Percentiles rank a stretch among this genome's conserved stretches.
Evolutionary conservation across 1,140 invertebrate genomes (phyloP).

Genomic region (Drosophila lowei): DNA sequence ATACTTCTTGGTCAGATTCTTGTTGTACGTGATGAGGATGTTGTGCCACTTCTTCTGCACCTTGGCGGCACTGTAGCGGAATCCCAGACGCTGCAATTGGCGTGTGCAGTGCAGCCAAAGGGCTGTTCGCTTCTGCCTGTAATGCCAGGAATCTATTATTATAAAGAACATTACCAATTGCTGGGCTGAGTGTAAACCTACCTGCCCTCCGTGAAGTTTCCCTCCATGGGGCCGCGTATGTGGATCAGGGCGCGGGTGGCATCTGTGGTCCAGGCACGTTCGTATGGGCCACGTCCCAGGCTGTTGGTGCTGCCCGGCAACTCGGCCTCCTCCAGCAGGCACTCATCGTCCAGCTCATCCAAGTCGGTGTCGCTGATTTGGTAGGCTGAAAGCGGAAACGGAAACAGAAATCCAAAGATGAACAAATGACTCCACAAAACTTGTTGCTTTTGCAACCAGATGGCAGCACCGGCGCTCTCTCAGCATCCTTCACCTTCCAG

Average conservation of each 20-base stretch:
- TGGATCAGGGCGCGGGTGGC: constrained; percentile 81
- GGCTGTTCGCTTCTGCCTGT: constrained; percentile 71
- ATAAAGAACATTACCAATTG: background rate
- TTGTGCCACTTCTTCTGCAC: constrained; percentile 83
- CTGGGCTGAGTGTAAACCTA: background rate
- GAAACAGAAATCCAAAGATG: constrained; percentile 1
- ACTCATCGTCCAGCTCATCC: constrained; percentile 76
- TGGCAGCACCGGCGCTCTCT: constrained; percentile 30
- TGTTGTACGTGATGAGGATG: constrained; percentile 81
- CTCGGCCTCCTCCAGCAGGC: constrained; percentile 63
- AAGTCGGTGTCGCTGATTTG: constrained; percentile 81
- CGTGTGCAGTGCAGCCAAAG: constrained; percentile 79
- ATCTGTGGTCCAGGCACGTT: constrained; percentile 81
- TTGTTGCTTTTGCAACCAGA: constrained; percentile 47
- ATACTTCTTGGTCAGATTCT: constrained; percentile 80
- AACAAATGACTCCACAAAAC: constrained; percentile 29
- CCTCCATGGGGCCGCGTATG: constrained; percentile 81
- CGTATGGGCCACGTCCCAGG: constrained; percentile 71
- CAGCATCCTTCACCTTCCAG: constrained; percentile 10
- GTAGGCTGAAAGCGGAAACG: constrained; percentile 48
- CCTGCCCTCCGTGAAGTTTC: constrained; percentile 74
- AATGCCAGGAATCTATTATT: background rate
- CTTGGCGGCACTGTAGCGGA: constrained; percentile 78
- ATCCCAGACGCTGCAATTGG: constrained; percentile 74
- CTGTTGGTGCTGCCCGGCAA: constrained; percentile 33